These are phyloP conservation scores for Potamarius usumacintae DNA, from an alignment of 2,113 vertebrate genomes.

Conservation along the genomic window DNA sequence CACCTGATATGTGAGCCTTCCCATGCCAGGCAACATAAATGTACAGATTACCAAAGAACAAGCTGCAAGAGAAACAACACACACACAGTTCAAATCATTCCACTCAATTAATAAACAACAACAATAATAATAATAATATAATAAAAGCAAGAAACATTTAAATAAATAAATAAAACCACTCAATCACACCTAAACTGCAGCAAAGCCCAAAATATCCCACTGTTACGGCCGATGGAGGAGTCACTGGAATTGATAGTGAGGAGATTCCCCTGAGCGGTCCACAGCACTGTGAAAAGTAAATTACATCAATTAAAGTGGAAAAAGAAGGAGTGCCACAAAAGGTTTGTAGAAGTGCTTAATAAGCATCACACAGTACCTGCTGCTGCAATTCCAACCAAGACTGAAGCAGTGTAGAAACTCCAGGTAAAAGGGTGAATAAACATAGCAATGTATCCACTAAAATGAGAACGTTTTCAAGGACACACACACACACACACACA, in stretches of 20 bases:
- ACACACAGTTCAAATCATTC: too few relatives aligned
- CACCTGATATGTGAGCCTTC: conserved; percentile 89
- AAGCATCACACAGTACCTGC: conserved; percentile 74
- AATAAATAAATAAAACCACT: neutral
- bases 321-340: neutral
- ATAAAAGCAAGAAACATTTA: neutral
- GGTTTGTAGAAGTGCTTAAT: neutral
- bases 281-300: conserved; percentile 78
- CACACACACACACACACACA: neutral
- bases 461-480: neutral
- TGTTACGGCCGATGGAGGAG: conserved; percentile 91
- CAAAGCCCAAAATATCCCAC: conserved; percentile 95
- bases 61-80: conserved; percentile 67
- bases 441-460: conserved; percentile 91
- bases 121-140: neutral
- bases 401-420: conserved; percentile 94
- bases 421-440: conserved; percentile 91
- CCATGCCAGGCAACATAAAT: conserved; percentile 94
- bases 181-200: conserved; percentile 85
- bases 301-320: neutral
- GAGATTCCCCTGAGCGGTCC: conserved; percentile 95
- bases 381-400: conserved; percentile 90
- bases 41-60: conserved; percentile 96
- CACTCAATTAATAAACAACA: too few relatives aligned
- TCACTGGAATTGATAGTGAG: conserved; percentile 91